These are phyloP conservation scores for Nomada fucata DNA, from an alignment of 2,888 invertebrate species.

Conservation along the genomic window DNA sequence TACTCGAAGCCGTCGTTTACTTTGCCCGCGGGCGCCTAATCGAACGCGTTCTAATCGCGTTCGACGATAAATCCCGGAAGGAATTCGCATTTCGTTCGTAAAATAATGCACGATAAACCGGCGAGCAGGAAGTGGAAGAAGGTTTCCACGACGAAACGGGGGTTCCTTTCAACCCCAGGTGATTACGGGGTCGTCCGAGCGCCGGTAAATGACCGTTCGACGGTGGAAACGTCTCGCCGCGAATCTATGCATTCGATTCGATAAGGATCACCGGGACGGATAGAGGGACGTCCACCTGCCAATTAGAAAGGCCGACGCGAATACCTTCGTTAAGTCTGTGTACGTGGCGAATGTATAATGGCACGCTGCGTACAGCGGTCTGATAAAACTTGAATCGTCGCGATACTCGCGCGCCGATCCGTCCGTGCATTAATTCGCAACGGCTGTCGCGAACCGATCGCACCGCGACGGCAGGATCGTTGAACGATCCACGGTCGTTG, in stretches of 20 bases:
- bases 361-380: background rate
- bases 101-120: background rate
- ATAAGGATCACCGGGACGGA: slow-evolving; percentile 19
- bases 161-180: background rate
- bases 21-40: background rate
- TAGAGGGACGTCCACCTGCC: slow-evolving; percentile 19
- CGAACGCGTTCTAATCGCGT: slow-evolving; percentile 1
- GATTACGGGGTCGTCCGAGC: background rate
- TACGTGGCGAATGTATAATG: background rate
- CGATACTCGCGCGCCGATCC: background rate
- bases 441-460: background rate
- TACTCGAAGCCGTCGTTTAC: slow-evolving; percentile 2
- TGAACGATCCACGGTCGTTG: slow-evolving; percentile 14
- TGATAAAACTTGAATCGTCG: slow-evolving; percentile 48
- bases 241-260: slow-evolving; percentile 11
- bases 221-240: too few relatives aligned
- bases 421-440: slow-evolving; percentile 48
- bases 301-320: slow-evolving; percentile 34
- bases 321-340: slow-evolving; percentile 8
- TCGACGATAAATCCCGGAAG: background rate
- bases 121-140: too few relatives aligned
- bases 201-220: background rate
- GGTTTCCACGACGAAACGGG: too few relatives aligned
- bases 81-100: background rate
- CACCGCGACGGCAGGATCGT: slow-evolving; percentile 8